Percentiles rank a stretch among this genome's conserved stretches.
Evolutionary conservation across 2,888 invertebrate genomes (phyloP).

Genomic region (Folsomia candida): DNA sequence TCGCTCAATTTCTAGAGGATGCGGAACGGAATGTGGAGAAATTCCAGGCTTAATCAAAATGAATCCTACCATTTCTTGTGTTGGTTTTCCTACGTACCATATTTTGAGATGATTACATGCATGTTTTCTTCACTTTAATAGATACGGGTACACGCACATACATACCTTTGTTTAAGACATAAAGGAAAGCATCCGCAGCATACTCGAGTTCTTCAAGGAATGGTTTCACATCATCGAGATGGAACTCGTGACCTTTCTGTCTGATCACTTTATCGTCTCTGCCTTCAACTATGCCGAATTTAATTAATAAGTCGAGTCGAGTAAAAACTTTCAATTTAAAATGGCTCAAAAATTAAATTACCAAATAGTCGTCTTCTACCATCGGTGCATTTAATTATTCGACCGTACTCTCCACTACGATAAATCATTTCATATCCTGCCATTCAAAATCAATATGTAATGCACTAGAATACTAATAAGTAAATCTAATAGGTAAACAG

Average conservation of each 20-base stretch:
- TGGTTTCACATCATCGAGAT: slow-evolving; percentile 7
- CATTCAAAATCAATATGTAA: too few species aligned
- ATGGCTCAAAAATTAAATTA: too few species aligned
- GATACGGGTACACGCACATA: too few species aligned
- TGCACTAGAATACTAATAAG: too few species aligned
- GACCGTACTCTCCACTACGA: slow-evolving; percentile 38
- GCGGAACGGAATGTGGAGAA: not conserved
- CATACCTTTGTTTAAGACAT: slow-evolving; percentile 13
- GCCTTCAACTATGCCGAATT: slow-evolving; percentile 24
- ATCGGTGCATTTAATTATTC: slow-evolving; percentile 33
- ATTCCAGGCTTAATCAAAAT: not conserved
- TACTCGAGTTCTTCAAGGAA: slow-evolving; percentile 6
- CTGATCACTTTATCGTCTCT: slow-evolving; percentile 19
- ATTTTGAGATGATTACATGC: not conserved
- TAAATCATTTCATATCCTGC: slow-evolving; percentile 31
- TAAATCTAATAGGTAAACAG: too few species aligned
- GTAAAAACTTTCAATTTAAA: not conserved
- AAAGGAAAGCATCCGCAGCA: slow-evolving; percentile 5
- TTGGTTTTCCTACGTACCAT: slow-evolving; percentile 16
- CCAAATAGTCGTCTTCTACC: slow-evolving; percentile 25
- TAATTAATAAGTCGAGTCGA: not conserved
- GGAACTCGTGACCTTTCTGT: slow-evolving; percentile 11
- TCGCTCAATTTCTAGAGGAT: not conserved
- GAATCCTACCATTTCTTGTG: slow-evolving; percentile 23
- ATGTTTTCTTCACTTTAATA: not conserved